Base-by-base conservation (phyloP, 1,140 invertebrate species). In the Sycophila sp. region DNA sequence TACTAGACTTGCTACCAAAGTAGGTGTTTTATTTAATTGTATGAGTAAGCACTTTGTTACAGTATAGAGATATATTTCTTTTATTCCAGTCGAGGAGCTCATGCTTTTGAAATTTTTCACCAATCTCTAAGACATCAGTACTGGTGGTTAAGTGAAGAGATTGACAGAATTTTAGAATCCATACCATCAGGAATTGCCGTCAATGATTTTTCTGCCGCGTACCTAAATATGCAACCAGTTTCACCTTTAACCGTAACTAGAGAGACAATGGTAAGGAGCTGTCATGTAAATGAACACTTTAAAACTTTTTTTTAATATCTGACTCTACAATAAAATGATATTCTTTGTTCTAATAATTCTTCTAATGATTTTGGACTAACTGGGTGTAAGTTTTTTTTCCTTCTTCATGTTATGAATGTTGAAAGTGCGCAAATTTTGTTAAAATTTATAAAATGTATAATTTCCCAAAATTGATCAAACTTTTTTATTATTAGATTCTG, bases 71-170 rank as follows among this genome's bases (percentile, higher is more conserved):
- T 47, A 36, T 68, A 69, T 36, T 66, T 70, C 45, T 26, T 34
- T 60, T 11, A 72, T 79, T 78, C 67, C 66, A 85, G 83, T 11
- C 75, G 79, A 36, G 82, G 81, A 19, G 64, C 74, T 64, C 15
- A 36, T 72, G 81, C 84, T 28, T 86, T 85, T 76, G 63, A 76
- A 53, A 49, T 69, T 13, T 84, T 86, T 72, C 76, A 79, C 59
- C 58, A 81, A 73, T 73, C 83, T 7, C 73, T 86, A 34, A 77
- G 71, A 64, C 75, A 76, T 60, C 79, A 84, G 47, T 86, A 85
- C 58, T 55, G 49, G 8, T 86, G 83, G 84, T 55, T 86, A 40
- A 83, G 78, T 26, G 71, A 79, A 4, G 66, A 69, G 15, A 83
- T 86, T 24, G 78, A 84, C 55, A 73, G 69, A 62, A 45, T 78